Evolutionary conservation across 2,888 invertebrate genomes (phyloP).

Genomic region (Operophtera brumata): DNA sequence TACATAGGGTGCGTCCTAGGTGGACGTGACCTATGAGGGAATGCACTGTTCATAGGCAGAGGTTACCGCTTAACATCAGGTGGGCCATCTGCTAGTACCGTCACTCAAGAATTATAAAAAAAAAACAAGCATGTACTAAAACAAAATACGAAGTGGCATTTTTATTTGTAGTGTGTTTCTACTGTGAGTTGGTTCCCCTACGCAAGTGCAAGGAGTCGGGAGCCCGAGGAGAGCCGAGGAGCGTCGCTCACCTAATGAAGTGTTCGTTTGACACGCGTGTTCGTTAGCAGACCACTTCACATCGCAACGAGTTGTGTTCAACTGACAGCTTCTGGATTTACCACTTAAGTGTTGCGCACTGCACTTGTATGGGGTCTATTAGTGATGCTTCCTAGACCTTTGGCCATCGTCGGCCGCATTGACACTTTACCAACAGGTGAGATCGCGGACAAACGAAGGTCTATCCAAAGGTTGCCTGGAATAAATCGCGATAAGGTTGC

Average conservation of each 20-base stretch:
- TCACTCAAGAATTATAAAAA: too few relatives aligned
- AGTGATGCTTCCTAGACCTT: neutral
- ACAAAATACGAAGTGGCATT: neutral
- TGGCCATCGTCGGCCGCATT: too few relatives aligned
- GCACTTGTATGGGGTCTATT: conserved; percentile 11
- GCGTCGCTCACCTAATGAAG: conserved; percentile 78
- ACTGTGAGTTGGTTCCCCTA: conserved; percentile 10
- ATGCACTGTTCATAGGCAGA: too few relatives aligned
- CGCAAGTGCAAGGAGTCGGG: conserved; percentile 25
- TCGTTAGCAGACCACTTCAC: conserved; percentile 78
- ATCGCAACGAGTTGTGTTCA: conserved; percentile 67
- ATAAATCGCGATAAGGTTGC: too few relatives aligned
- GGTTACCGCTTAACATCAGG: too few relatives aligned
- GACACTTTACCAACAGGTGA: too few relatives aligned
- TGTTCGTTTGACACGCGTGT: conserved; percentile 80
- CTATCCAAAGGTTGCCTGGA: too few relatives aligned
- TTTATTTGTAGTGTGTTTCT: neutral
- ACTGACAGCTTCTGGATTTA: conserved; percentile 76
- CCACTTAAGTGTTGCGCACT: conserved; percentile 64
- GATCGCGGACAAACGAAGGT: too few relatives aligned
- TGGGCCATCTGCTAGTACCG: too few relatives aligned
- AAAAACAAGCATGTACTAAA: too few relatives aligned
- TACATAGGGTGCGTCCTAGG: too few relatives aligned
- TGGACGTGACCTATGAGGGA: too few relatives aligned
- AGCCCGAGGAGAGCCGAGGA: conserved; percentile 45